These are phyloP conservation scores for Philhelius pedissequus DNA, from an alignment of 2,888 invertebrate species.

Conservation along the genomic window DNA sequence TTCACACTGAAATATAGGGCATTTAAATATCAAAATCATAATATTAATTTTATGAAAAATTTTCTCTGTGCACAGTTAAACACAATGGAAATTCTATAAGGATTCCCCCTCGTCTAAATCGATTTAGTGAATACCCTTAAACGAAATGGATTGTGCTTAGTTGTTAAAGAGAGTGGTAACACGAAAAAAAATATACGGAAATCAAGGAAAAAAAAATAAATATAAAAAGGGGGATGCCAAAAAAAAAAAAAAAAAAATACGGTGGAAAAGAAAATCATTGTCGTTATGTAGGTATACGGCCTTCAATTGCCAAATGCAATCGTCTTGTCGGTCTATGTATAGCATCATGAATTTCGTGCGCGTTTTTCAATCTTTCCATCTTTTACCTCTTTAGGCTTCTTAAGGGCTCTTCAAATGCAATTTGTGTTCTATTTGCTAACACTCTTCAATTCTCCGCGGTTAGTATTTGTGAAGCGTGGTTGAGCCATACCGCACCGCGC, in stretches of 20 bases:
- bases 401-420: slow-evolving; percentile 32
- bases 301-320: slow-evolving; percentile 52
- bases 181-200: not conserved
- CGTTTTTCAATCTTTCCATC: slow-evolving; percentile 25
- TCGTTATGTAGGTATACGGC: not conserved
- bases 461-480: not conserved
- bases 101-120: slow-evolving; percentile 31
- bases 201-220: not conserved
- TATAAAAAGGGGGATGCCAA: slow-evolving; percentile 1
- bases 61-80: not conserved
- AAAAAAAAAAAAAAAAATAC: slow-evolving; percentile 6
- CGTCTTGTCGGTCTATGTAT: slow-evolving; percentile 4
- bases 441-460: not conserved
- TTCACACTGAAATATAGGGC: too few relatives aligned
- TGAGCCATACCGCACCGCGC: not conserved
- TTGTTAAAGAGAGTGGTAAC: not conserved
- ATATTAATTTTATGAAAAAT: not conserved
- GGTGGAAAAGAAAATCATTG: not conserved
- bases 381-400: slow-evolving; percentile 55
- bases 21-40: too few relatives aligned
- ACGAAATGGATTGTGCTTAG: slow-evolving; percentile 21
- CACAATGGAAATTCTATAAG: slow-evolving; percentile 4
- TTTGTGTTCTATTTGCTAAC: not conserved
- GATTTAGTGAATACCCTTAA: slow-evolving; percentile 34
- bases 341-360: slow-evolving; percentile 23